These are phyloP conservation scores for Parapsyche elsis DNA, from an alignment of 1,140 invertebrate species.

Conservation along the genomic window DNA sequence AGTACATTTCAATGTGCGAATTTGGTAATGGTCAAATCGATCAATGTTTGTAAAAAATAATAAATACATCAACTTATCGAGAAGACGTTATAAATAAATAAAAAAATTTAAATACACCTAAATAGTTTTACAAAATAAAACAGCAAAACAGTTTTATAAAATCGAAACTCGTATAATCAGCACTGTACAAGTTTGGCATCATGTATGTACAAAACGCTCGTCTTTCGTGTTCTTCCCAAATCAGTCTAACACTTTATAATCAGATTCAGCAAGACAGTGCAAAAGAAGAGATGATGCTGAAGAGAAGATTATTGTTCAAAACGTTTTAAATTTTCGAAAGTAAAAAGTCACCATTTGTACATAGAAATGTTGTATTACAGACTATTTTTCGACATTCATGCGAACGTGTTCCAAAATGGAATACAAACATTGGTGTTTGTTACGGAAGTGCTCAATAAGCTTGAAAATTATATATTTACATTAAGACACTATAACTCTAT, in stretches of 20 bases:
- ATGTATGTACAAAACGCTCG: conserved; percentile 23
- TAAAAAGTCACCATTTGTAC: not conserved
- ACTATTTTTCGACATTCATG: not conserved
- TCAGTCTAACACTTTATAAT: not conserved
- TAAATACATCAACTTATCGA: conserved; percentile 37
- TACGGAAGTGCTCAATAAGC: conserved; percentile 13
- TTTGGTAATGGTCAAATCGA: conserved; percentile 31
- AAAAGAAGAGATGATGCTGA: not conserved
- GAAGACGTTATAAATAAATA: conserved; percentile 18
- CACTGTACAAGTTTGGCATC: conserved; percentile 43
- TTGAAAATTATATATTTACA: conserved; percentile 8
- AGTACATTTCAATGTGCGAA: not conserved
- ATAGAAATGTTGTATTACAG: not conserved
- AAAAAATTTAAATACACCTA: conserved; percentile 25
- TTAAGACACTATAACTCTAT: conserved; percentile 22
- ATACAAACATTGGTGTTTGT: conserved; percentile 8
- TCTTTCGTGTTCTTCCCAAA: not conserved
- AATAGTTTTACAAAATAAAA: conserved; percentile 32
- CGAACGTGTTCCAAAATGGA: not conserved
- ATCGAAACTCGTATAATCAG: not conserved
- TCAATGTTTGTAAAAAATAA: conserved; percentile 27
- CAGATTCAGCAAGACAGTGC: not conserved
- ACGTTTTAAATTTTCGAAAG: too few relatives aligned
- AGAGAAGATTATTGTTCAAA: not conserved
- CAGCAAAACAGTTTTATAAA: not conserved